phyloP scores from a whole-genome alignment of 1,140 invertebrate genomes.

The Drosophila busckii region DNA sequence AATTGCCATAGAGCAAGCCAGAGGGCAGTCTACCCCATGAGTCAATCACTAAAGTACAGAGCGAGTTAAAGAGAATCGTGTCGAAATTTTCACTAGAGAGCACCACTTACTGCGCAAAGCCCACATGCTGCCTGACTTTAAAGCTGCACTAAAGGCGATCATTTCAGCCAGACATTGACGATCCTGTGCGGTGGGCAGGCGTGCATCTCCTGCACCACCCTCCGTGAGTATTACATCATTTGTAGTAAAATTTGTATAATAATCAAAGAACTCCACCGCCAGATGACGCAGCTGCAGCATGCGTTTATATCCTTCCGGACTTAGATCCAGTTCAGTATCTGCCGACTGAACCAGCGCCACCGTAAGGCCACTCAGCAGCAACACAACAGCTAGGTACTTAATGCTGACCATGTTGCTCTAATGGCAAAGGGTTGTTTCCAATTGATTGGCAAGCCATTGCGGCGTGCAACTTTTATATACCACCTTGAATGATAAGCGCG shows the following conservation, averaged over 20 bases:
- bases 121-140: slow-evolving; percentile 23
- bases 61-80: neutral
- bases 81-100: slow-evolving; percentile 10
- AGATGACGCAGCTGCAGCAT: slow-evolving; percentile 34
- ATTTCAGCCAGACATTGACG: slow-evolving; percentile 34
- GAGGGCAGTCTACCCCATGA: slow-evolving; percentile 55
- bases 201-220: neutral
- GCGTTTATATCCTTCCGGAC: neutral
- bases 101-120: slow-evolving; percentile 41
- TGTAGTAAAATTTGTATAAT: slow-evolving; percentile 20
- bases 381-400: too few relatives aligned
- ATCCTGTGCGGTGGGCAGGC: slow-evolving; percentile 19
- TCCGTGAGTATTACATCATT: slow-evolving; percentile 21
- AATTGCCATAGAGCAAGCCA: slow-evolving; percentile 40
- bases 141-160: slow-evolving; percentile 2
- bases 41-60: slow-evolving; percentile 45
- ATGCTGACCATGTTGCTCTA: too few relatives aligned
- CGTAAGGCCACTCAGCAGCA: neutral
- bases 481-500: too few relatives aligned
- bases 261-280: slow-evolving; percentile 27
- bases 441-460: too few relatives aligned
- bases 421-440: too few relatives aligned
- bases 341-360: neutral
- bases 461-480: too few relatives aligned
- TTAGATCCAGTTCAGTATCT: neutral